phyloP scores from a whole-genome alignment of 1,140 invertebrate genomes.

The Camponotus floridanus region DNA sequence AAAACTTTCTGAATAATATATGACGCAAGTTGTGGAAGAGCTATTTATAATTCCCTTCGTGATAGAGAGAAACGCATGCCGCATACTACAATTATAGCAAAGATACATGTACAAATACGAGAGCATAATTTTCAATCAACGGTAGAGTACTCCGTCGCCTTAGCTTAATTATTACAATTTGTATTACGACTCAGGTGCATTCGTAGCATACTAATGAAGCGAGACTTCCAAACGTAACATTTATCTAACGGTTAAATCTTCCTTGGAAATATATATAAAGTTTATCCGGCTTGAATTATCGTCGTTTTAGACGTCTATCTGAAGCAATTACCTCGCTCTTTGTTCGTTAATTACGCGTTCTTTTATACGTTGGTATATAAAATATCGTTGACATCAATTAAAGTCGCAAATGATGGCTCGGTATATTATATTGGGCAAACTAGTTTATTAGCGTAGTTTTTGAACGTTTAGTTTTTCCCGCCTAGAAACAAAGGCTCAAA shows the following conservation, averaged over 20 bases:
- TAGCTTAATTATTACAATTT: constrained; percentile 56
- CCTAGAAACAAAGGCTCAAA: not conserved
- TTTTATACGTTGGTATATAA: constrained; percentile 13
- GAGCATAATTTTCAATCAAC: constrained; percentile 49
- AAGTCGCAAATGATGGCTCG: constrained; percentile 6
- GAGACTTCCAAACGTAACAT: constrained; percentile 28
- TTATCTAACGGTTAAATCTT: constrained; percentile 48
- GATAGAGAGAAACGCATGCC: not conserved
- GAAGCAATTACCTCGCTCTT: constrained; percentile 32
- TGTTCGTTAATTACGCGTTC: constrained; percentile 33
- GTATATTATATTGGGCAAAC: not conserved
- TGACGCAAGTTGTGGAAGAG: constrained; percentile 7
- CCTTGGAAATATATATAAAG: constrained; percentile 39
- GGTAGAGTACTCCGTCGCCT: not conserved
- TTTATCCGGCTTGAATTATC: not conserved
- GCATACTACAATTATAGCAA: not conserved
- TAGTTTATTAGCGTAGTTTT: constrained; percentile 7
- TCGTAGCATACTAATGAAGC: constrained; percentile 49
- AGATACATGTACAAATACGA: not conserved
- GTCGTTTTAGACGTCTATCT: not conserved
- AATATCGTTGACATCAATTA: constrained; percentile 49
- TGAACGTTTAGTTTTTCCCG: not conserved
- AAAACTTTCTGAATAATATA: constrained; percentile 54
- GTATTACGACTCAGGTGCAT: constrained; percentile 35
- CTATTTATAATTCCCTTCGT: constrained; percentile 27